Conservation (phyloP, 1,140 invertebrate genomes). For the Triops cancriformis region DNA sequence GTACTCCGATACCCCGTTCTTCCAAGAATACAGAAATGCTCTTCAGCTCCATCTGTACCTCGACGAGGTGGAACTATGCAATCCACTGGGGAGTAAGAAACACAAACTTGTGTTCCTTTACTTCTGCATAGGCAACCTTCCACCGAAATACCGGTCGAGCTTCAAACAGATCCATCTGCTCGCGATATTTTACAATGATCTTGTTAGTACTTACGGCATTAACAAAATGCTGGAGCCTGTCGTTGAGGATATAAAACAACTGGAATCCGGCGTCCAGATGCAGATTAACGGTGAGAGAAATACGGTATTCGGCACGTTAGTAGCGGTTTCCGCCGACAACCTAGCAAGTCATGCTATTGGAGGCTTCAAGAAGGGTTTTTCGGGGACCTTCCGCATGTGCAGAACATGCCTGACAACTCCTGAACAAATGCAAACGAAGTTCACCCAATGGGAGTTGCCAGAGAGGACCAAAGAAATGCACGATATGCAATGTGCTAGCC, state of each 20-base stretch:
- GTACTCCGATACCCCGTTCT: slow-evolving; percentile 1
- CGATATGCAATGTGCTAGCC: slow-evolving; percentile 16
- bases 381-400: not conserved
- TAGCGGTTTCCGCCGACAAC: slow-evolving; percentile 20
- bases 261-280: slow-evolving; percentile 20
- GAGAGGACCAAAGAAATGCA: slow-evolving; percentile 13
- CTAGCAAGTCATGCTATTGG: slow-evolving; percentile 20
- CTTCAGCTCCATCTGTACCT: too few species aligned
- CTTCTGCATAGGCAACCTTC: slow-evolving; percentile 21
- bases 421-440: slow-evolving; percentile 21
- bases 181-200: too few species aligned
- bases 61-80: slow-evolving; percentile 24
- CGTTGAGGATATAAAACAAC: slow-evolving; percentile 22
- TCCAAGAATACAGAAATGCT: slow-evolving; percentile 19
- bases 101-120: slow-evolving; percentile 25
- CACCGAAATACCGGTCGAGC: not conserved
- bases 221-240: slow-evolving; percentile 25
- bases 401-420: slow-evolving; percentile 16
- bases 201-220: slow-evolving; percentile 20
- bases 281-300: not conserved
- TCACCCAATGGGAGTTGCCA: slow-evolving; percentile 9
- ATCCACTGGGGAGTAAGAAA: slow-evolving; percentile 23
- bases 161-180: slow-evolving; percentile 22
- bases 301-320: slow-evolving; percentile 15
- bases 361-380: slow-evolving; percentile 22